Percentiles rank a stretch among this genome's conserved stretches.
Evolutionary conservation across 1,140 invertebrate species (phyloP).

Genomic region (Heliconius hermathena): DNA sequence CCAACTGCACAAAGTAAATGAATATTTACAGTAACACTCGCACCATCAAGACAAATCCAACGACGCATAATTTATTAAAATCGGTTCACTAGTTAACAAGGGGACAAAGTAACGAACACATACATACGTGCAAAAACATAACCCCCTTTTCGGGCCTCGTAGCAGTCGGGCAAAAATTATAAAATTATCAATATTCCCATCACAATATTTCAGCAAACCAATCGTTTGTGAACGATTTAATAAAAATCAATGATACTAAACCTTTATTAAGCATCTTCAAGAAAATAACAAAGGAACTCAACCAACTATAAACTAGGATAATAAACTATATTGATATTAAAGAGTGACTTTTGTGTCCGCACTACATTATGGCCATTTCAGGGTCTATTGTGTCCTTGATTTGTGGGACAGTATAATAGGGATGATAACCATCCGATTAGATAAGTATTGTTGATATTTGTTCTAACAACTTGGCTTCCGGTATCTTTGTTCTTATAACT

Average conservation of each 20-base stretch:
- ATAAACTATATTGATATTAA: background rate
- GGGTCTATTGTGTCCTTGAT: conserved; percentile 35
- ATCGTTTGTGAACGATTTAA: background rate
- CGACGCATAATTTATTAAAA: too few relatives aligned
- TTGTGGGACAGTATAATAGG: conserved; percentile 31
- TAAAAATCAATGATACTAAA: background rate
- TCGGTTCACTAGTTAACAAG: too few relatives aligned
- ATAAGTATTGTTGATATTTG: background rate
- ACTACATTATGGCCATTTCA: conserved; percentile 39
- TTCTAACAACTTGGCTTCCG: background rate
- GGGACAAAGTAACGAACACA: too few relatives aligned
- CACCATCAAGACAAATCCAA: too few relatives aligned
- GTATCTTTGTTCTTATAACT: background rate
- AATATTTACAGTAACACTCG: too few relatives aligned
- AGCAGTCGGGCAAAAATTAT: too few relatives aligned
- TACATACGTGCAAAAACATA: too few relatives aligned
- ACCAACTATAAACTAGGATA: background rate
- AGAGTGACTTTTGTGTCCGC: conserved; percentile 37
- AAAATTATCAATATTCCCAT: too few relatives aligned
- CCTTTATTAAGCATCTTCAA: background rate
- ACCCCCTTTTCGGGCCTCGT: too few relatives aligned
- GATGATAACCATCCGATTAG: background rate
- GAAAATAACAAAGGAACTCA: background rate
- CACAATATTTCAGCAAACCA: background rate
- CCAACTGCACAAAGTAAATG: too few relatives aligned